A percentile compares a stretch with the other conserved stretches of the same genome.
Conservation (phyloP, 2,113 vertebrate species). For the Microcebus tavaratra region DNA sequence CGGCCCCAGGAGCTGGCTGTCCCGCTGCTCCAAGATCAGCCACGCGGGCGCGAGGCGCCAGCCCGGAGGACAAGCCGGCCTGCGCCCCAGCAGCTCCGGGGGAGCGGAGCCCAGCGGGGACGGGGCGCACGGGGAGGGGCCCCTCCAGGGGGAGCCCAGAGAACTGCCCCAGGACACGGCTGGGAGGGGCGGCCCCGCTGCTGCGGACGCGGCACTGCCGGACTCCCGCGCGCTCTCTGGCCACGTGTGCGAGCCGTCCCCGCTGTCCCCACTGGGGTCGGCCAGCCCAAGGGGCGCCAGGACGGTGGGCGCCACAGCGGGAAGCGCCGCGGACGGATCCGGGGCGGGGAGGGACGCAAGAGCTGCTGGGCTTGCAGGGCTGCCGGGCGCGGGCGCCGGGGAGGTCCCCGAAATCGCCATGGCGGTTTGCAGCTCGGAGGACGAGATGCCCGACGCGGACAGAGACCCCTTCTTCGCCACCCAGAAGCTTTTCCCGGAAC, state of each 20-base stretch:
- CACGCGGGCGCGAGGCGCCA: background rate
- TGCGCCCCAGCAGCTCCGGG: fast-evolving
- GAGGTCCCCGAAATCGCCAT: slow-evolving; percentile 71
- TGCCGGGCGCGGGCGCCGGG: background rate
- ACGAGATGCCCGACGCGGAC: slow-evolving; percentile 53
- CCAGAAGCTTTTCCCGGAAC: slow-evolving; percentile 63
- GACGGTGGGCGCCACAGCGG: fast-evolving
- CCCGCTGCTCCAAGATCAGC: slow-evolving; percentile 47
- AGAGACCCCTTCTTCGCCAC: slow-evolving; percentile 51
- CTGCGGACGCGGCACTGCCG: background rate
- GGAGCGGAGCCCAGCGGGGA: background rate
- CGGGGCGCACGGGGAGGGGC: background rate
- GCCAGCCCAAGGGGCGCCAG: background rate
- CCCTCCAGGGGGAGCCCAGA: background rate
- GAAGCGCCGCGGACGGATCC: background rate
- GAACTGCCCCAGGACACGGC: background rate
- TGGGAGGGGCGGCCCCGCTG: background rate
- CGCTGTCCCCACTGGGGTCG: background rate
- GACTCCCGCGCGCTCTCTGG: background rate
- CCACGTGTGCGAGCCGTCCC: background rate
- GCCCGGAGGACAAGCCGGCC: background rate
- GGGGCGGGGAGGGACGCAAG: background rate
- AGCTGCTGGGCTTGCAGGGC: background rate
- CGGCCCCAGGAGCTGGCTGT: slow-evolving; percentile 78
- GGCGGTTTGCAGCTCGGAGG: slow-evolving; percentile 68